Base-by-base conservation (phyloP, 2,113 vertebrate genomes). In the Gambusia affinis region DNA sequence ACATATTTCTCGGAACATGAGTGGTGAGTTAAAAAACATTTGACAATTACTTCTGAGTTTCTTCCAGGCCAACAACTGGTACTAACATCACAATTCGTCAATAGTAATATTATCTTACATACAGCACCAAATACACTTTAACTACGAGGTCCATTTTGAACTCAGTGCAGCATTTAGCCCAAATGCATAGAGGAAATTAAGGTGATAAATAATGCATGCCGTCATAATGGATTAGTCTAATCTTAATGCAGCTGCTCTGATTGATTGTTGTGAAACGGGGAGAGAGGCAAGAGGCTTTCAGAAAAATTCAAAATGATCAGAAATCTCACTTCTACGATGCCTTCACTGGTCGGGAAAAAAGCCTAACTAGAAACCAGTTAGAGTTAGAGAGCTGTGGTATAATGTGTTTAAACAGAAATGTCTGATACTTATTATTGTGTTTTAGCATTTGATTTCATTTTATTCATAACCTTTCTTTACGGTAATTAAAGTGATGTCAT, bases 181-280 rank as follows among this genome's bases (percentile, higher is more conserved):
- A 82, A 85, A 84, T 85, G 85, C 85, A 82, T 62, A 29, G 47
- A 77, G 81, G 75, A 64, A 85, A 85, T 77, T 70, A 62, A 81
- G 71, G 64, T 78, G 75, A 88, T 92, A 84, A 93, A 93, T 93
- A 92, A 93, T 93, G 83, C 88, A 93, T 67, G 68, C 12, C 12
- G 17, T 72, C 57, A 80, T 78, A 85, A 91, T 86, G 72, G 89
- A 88, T 90, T 84, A 69, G 79, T 81, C 81, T 81, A 81, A 83
- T 90, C 80, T 89, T 89, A 90, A 89, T 87, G 85, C 68, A 79
- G 87, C 72, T 87, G 78, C 72, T 83, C 75, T 75, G 80, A 88
- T 81, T 87, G 81, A 91, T 85, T 87, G 70, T 30, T 0, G 1
- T 72, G 73, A 76, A 87, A 69, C 67, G 83, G 80, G 76, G 81